A percentile compares a stretch with the other conserved stretches of the same genome.
These are phyloP conservation scores for Calephelis virginiensis DNA, from an alignment of 1,140 invertebrate genomes.

Conservation along the genomic window DNA sequence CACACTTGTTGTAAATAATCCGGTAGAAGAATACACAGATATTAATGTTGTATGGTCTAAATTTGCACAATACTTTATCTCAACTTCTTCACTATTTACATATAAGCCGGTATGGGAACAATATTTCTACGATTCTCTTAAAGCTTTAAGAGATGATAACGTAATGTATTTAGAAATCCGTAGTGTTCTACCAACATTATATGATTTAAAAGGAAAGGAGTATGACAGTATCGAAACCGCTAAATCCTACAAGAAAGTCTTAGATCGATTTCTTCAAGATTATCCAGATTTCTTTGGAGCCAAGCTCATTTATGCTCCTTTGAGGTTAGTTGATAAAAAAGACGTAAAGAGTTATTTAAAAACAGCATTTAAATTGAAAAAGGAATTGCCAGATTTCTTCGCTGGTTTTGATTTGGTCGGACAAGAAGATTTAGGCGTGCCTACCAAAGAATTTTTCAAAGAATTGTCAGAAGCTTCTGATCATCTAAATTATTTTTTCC, in stretches of 20 bases:
- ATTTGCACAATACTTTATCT: conserved; percentile 83
- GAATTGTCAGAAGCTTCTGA: conserved; percentile 75
- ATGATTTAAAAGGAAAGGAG: conserved; percentile 81
- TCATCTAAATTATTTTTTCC: conserved; percentile 81
- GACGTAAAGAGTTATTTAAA: conserved; percentile 74
- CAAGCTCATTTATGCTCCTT: conserved; percentile 83
- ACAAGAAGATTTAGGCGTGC: conserved; percentile 84
- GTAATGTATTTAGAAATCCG: conserved; percentile 89
- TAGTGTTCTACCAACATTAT: conserved; percentile 79
- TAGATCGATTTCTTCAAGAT: conserved; percentile 78
- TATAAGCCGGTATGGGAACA: conserved; percentile 86
- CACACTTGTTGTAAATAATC: conserved; percentile 81
- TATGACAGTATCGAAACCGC: conserved; percentile 79
- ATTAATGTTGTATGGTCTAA: conserved; percentile 84
- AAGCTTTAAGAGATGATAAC: conserved; percentile 87
- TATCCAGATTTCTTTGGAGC: conserved; percentile 67
- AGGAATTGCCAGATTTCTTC: neutral
- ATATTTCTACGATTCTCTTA: conserved; percentile 85
- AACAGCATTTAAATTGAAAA: conserved; percentile 71
- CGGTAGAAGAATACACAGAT: conserved; percentile 80
- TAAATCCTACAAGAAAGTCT: conserved; percentile 79
- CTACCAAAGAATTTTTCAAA: conserved; percentile 81
- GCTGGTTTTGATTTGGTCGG: conserved; percentile 88
- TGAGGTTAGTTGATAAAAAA: conserved; percentile 56
- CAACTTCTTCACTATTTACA: conserved; percentile 80